A percentile compares a stretch with the other conserved stretches of the same genome.
Conservation (phyloP, 2,113 vertebrate genomes). For the Fulica atra region DNA sequence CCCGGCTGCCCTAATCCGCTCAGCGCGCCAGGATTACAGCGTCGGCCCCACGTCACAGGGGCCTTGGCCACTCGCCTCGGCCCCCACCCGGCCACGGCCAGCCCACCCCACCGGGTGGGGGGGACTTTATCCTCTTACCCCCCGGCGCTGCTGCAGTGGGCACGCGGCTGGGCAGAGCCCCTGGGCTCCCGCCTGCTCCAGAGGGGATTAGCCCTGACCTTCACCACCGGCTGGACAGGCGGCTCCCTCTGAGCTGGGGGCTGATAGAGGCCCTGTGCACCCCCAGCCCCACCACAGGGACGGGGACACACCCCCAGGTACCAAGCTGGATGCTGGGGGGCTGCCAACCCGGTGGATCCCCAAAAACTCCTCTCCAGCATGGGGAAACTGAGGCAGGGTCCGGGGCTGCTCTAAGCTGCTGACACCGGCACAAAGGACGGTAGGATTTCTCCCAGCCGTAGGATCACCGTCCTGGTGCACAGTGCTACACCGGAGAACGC, state of each 20-base stretch:
- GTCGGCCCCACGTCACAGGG: background rate
- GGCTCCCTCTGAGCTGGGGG: background rate
- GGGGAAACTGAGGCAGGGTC: background rate
- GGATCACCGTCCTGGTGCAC: background rate
- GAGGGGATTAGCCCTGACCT: constrained; percentile 1
- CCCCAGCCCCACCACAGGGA: background rate
- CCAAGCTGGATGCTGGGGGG: accelerated
- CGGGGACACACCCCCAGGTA: too few relatives aligned
- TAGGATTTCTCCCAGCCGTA: background rate
- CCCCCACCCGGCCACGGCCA: background rate
- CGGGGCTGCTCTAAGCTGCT: background rate
- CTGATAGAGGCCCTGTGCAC: too few relatives aligned
- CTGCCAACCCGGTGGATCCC: accelerated
- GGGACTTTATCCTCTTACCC: constrained; percentile 15
- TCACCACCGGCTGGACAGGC: accelerated
- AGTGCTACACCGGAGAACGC: background rate
- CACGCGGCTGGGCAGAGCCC: background rate
- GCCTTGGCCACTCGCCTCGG: background rate
- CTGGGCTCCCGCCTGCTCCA: background rate
- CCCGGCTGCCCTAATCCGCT: constrained; percentile 31
- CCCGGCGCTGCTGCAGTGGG: background rate
- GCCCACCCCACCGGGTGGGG: background rate
- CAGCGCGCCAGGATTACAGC: constrained; percentile 10
- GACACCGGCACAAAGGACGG: background rate
- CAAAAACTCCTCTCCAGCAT: background rate